A percentile compares a stretch with the other conserved stretches of the same genome.
phyloP scores from a whole-genome alignment of 2,797 vertebrate genomes.

The Halcyon badia region DNA sequence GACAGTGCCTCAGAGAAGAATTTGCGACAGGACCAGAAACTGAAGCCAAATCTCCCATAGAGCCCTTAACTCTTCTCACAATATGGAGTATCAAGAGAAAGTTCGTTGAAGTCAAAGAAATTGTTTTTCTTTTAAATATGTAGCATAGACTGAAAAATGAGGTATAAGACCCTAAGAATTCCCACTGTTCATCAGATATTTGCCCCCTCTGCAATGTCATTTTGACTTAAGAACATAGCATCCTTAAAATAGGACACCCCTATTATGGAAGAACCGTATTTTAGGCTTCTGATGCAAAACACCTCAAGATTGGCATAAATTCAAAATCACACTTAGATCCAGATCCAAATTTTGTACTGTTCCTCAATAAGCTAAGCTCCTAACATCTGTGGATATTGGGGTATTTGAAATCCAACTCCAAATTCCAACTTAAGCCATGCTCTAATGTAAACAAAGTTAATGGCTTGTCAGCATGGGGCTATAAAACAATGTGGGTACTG shows the following conservation, averaged over 20 bases:
- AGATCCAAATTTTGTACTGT: slow-evolving; percentile 16
- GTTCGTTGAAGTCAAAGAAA: background rate
- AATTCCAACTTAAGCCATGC: slow-evolving; percentile 53
- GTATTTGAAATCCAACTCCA: slow-evolving; percentile 65
- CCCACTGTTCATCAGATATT: background rate
- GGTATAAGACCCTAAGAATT: background rate
- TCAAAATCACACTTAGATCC: slow-evolving; percentile 40
- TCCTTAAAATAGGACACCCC: background rate
- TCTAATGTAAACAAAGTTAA: slow-evolving; percentile 69
- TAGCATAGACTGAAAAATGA: background rate
- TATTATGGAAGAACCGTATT: background rate
- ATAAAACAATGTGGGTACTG: slow-evolving; percentile 72
- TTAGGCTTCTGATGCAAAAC: slow-evolving; percentile 27
- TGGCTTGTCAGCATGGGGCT: slow-evolving; percentile 66
- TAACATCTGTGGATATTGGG: slow-evolving; percentile 53
- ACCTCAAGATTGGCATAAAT: background rate
- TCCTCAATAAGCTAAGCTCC: slow-evolving; percentile 10
- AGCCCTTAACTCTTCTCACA: background rate
- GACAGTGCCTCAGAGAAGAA: background rate
- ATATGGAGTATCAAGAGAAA: background rate
- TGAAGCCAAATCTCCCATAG: background rate
- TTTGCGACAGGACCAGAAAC: background rate
- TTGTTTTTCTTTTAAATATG: background rate
- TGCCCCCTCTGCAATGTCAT: background rate
- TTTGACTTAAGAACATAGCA: background rate